phyloP scores from a whole-genome alignment of 37 sponge, comb jelly and placozoan genomes.

The Theonella swinhoei region DNA sequence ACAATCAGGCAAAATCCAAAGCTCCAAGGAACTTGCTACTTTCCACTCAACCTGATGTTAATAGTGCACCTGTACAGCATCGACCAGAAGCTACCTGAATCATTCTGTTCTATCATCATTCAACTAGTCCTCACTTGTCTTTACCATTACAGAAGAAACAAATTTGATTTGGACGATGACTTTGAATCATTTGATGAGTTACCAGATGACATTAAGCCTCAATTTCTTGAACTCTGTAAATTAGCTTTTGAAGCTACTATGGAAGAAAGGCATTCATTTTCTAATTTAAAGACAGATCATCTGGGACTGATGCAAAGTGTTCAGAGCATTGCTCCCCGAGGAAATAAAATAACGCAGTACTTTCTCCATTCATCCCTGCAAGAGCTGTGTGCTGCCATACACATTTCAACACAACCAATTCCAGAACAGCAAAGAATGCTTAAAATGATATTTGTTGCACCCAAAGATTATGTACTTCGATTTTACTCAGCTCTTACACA shows the following conservation, averaged over 20 bases:
- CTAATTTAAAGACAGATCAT: neutral
- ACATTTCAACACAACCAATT: neutral
- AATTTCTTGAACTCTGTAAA: neutral
- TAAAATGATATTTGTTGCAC: neutral
- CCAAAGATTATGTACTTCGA: neutral
- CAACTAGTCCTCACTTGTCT: neutral
- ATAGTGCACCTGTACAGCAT: neutral
- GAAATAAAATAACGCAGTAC: neutral
- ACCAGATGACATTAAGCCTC: neutral
- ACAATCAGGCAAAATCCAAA: neutral
- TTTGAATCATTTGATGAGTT: neutral
- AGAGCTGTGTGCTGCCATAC: neutral
- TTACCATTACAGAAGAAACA: neutral
- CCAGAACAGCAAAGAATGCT: neutral
- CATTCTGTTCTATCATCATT: neutral
- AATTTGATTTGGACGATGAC: neutral
- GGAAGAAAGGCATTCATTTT: neutral
- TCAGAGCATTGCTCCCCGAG: neutral
- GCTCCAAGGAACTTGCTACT: neutral
- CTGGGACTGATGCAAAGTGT: neutral
- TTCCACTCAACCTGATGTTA: neutral
- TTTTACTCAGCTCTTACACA: neutral
- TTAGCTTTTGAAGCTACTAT: neutral
- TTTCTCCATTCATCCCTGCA: neutral
- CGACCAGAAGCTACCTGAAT: neutral